A percentile compares a stretch with the other conserved stretches of the same genome.
phyloP scores from a whole-genome alignment of 2,888 invertebrate species.

The Linnaemya tessellans region DNA sequence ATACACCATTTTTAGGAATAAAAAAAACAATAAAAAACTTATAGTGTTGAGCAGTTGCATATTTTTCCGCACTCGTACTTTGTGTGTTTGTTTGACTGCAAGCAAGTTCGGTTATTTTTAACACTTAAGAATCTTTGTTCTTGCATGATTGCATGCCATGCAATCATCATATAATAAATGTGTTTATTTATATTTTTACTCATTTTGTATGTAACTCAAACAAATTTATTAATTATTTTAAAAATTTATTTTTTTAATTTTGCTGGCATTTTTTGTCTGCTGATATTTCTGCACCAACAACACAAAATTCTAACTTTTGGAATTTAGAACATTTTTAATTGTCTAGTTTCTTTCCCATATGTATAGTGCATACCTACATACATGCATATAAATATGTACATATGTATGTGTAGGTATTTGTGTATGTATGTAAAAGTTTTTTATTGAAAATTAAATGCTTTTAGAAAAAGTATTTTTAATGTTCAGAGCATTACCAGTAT shows the following conservation, averaged over 20 bases:
- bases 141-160: conserved; percentile 64
- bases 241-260: background rate
- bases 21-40: background rate
- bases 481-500: conserved; percentile 24
- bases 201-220: conserved; percentile 32
- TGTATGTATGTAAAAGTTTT: background rate
- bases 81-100: conserved; percentile 4
- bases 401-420: background rate
- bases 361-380: background rate
- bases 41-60: conserved; percentile 41
- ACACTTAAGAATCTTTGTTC: conserved; percentile 35
- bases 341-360: conserved; percentile 37
- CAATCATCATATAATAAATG: conserved; percentile 53
- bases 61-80: background rate
- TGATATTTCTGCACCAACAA: conserved; percentile 24
- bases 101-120: conserved; percentile 35
- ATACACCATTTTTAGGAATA: background rate
- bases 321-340: conserved; percentile 69
- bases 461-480: background rate
- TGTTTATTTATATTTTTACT: conserved; percentile 19
- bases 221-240: conserved; percentile 59
- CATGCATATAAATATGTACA: background rate
- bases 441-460: conserved; percentile 14
- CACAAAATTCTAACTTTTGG: conserved; percentile 41
- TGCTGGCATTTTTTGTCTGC: conserved; percentile 17